These are phyloP conservation scores for Pseudomyrmex dendroicus DNA, from an alignment of 1,140 invertebrate species.

Conservation along the genomic window DNA sequence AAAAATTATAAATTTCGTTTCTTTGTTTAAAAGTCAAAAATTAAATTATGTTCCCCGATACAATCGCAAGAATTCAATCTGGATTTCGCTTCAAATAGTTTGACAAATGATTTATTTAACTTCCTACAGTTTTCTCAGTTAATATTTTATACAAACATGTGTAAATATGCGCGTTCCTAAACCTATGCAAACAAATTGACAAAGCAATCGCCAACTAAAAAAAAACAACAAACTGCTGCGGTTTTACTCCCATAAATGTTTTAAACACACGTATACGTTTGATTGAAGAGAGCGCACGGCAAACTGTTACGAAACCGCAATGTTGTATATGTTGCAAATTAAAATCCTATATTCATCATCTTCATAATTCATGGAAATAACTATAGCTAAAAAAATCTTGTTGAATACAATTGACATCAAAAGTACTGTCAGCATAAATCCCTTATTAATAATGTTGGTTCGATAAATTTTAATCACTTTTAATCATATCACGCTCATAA, in stretches of 20 bases:
- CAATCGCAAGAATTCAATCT: conserved; percentile 38
- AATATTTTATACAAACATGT: background rate
- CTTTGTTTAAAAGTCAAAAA: conserved; percentile 53
- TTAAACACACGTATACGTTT: background rate
- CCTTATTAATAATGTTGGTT: background rate
- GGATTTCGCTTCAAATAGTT: conserved; percentile 10
- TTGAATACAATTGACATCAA: background rate
- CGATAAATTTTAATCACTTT: background rate
- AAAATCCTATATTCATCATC: background rate
- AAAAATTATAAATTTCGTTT: conserved; percentile 48
- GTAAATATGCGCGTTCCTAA: too few species aligned
- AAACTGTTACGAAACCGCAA: too few species aligned
- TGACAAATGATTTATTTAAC: conserved; percentile 29
- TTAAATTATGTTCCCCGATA: conserved; percentile 12
- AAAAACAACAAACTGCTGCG: background rate
- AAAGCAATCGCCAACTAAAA: conserved; percentile 12
- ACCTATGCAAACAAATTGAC: background rate
- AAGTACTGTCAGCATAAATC: background rate
- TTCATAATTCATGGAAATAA: background rate
- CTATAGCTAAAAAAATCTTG: background rate
- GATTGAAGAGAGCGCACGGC: too few species aligned
- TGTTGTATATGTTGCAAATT: conserved; percentile 10
- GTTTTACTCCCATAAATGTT: background rate
- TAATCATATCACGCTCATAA: background rate
- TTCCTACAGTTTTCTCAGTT: background rate